Evolutionary conservation across 2,797 vertebrate species (phyloP).

Genomic region (Myotis findleyi): DNA sequence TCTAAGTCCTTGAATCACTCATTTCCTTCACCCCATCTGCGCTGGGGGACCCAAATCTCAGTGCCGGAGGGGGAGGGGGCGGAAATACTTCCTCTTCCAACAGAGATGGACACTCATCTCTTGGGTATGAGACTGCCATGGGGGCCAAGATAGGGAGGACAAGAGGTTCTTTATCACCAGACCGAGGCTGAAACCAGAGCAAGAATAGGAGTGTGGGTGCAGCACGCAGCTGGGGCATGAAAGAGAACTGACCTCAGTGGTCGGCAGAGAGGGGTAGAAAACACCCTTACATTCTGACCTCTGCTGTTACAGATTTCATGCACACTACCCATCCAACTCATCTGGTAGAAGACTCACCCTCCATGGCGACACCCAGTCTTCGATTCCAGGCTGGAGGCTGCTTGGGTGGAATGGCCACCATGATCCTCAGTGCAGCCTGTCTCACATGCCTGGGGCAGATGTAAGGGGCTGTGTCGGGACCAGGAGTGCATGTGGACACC

Average conservation of each 20-base stretch:
- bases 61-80: background rate
- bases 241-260: background rate
- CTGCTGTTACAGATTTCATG: accelerated
- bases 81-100: background rate
- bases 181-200: accelerated
- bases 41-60: background rate
- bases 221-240: accelerated
- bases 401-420: too few relatives aligned
- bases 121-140: too few relatives aligned
- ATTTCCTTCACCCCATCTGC: accelerated
- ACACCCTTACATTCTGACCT: accelerated
- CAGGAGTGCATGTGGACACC: accelerated
- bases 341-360: background rate
- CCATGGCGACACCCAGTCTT: background rate
- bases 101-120: background rate
- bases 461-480: background rate
- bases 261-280: too few relatives aligned
- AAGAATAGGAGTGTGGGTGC: background rate
- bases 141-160: background rate
- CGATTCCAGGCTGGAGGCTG: background rate
- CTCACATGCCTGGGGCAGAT: too few relatives aligned
- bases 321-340: accelerated
- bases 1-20: background rate
- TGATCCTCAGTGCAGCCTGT: background rate
- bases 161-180: background rate